These are phyloP conservation scores for Hycleus cichorii DNA, from an alignment of 1,140 invertebrate species.

Conservation along the genomic window DNA sequence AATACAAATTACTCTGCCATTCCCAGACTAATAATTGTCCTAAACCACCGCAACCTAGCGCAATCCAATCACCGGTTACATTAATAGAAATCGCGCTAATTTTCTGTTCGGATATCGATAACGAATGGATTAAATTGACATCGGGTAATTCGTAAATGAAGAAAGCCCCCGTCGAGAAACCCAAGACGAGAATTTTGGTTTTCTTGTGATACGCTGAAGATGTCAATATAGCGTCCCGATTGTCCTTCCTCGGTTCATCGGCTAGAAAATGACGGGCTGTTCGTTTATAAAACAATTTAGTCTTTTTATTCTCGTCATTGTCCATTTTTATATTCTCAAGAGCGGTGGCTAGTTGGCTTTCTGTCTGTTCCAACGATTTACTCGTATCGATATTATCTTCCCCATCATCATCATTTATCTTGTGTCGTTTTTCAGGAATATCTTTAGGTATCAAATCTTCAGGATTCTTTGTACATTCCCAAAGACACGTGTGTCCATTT, in stretches of 20 bases:
- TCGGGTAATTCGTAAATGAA: conserved; percentile 90
- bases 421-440: conserved; percentile 21
- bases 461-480: conserved; percentile 73
- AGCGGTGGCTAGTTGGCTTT: conserved; percentile 45
- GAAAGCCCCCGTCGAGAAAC: conserved; percentile 76
- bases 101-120: conserved; percentile 74
- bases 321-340: conserved; percentile 42
- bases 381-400: conserved; percentile 53
- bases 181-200: conserved; percentile 70
- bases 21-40: conserved; percentile 96
- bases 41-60: conserved; percentile 71
- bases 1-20: conserved; percentile 72
- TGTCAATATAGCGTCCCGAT: conserved; percentile 57
- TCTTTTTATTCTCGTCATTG: conserved; percentile 38
- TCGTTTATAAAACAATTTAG: conserved; percentile 61
- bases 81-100: conserved; percentile 80
- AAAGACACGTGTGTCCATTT: conserved; percentile 66
- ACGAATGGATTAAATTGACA: conserved; percentile 83
- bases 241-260: conserved; percentile 57
- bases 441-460: conserved; percentile 52
- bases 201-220: conserved; percentile 72
- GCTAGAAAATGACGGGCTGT: conserved; percentile 62
- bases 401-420: conserved; percentile 39
- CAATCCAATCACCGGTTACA: conserved; percentile 89
- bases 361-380: conserved; percentile 41